Evolutionary conservation across 1,140 invertebrate species (phyloP), one percentile per base, ranked within the genome.

Genomic region (Helicoverpa armigera): DNA sequence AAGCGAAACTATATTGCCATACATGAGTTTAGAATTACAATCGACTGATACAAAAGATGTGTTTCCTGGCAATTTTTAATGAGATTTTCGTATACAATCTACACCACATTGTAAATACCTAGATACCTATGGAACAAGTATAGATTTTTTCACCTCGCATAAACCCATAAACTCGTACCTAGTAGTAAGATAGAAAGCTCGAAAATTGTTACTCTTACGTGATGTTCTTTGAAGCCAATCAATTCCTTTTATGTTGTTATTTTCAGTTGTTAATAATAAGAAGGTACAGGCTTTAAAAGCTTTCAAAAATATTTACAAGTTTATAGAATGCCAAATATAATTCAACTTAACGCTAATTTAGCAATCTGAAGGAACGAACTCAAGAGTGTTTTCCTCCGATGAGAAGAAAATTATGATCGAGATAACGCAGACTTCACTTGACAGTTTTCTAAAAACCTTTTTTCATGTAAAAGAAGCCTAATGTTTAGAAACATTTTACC

Each of bases 1-100:
- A 77, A 67, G 61, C 48, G 50, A 77, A 77, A 77, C 48, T 67
- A 65, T 54, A 65, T 77, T 54, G 50, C 16, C 7, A 23, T 63
- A 23, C 23, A 18, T 61, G 54, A 63, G 74, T 77, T 77, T 65
- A 65, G 60, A 35, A 58, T 73, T 73, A 58, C 53, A 56, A 58
- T 16, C 29, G 14, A 73, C 16, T 58, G 14, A 35, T 16, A 10
- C 14, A 4, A 29, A 13, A n/a, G 9, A 16, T 10, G 43, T 43
- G 13, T 35, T 43, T 56, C 9, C n/a, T 43, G 69, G 11, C 48
- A 12, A 14, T 9, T 56, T 56, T 73, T 43, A 11, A 73, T 16
- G 11, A 35, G 63, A 12, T 35, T 43, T 65, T 35, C 1, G 16
- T 7, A 48, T 65, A 5, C 14, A 23, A 61, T 5, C 12, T 23